Evolutionary conservation across 2,797 vertebrate species (phyloP), one percentile per base, ranked within the genome.

Genomic region (Sphenopsis melanotis): DNA sequence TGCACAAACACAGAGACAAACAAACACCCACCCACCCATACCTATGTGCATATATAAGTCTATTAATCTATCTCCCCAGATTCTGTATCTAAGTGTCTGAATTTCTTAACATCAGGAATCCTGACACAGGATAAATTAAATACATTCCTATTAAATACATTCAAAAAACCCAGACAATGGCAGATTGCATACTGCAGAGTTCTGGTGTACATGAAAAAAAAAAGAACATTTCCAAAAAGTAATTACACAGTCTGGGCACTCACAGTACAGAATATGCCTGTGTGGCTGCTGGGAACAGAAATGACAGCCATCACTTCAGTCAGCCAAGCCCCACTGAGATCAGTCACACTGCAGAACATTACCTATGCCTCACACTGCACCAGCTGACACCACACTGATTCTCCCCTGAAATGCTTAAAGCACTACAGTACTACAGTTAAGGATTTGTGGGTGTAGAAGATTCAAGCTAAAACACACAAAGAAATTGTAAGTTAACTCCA

Each of bases 231-330:
- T 84, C 78, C 71, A 70, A 77, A 69, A 85, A 59, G 47, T 15
- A 91, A 74, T 91, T 80, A 71, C 56, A 50, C 42, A 60, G 46
- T 64, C 69, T 71, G 55, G 76, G 70, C 74, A 76, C 50, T 82
- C 63, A 61, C 11, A 4, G 60, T 42, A 70, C 60, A 80, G 64
- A 85, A 60, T 13, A 49, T 50, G 68, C 68, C 55, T 15, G 2
- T 55, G 79, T 53, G 90, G 78, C 87, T 89, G 80, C 61, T 87
- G 68, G 75, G 87, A 92, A 83, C 56, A 91, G 82, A 70, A 93
- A 83, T 89, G 94, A 94, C 93, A 96, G 93, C 71, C 75, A 77
- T 87, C 91, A 74, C 37, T 74, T 53, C 12, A 91, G 89, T 46
- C 82, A 89, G 89, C 55, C 87, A 87, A 89, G 76, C 60, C 63